Conservation (phyloP, 2,888 invertebrate genomes). For the Epirrhoe alternata region DNA sequence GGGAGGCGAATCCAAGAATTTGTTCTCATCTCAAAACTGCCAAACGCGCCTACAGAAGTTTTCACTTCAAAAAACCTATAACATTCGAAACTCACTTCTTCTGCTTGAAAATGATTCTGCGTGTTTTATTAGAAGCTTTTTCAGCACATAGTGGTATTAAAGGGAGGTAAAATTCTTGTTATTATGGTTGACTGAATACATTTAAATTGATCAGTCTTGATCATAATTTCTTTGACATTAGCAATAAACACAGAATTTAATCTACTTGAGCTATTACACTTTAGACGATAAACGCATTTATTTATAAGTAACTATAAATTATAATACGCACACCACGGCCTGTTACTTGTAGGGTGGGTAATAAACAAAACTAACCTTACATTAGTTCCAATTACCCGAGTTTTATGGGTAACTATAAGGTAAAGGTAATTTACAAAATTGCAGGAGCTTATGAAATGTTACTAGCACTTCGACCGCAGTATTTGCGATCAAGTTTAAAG, state of each 20-base stretch:
- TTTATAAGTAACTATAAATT: constrained; percentile 37
- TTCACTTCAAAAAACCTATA: background rate
- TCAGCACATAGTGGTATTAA: too few species aligned
- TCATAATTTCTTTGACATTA: constrained; percentile 8
- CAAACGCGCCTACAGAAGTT: too few species aligned
- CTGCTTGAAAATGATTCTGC: too few species aligned
- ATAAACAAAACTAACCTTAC: constrained; percentile 55
- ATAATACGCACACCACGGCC: constrained; percentile 30
- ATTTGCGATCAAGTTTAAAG: background rate
- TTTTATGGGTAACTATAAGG: constrained; percentile 15
- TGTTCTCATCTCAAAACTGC: too few species aligned
- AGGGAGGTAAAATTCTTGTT: background rate
- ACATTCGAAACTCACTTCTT: too few species aligned
- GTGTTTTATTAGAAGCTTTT: too few species aligned
- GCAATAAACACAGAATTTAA: constrained; percentile 31
- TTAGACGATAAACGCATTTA: constrained; percentile 50
- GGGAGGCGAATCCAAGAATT: too few species aligned
- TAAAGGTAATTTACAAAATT: constrained; percentile 15
- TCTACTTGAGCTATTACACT: constrained; percentile 54
- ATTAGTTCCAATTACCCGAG: constrained; percentile 57
- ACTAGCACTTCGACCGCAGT: background rate
- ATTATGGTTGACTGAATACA: background rate
- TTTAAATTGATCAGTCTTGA: constrained; percentile 1
- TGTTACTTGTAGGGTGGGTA: constrained; percentile 40
- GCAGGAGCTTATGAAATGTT: background rate